Base-by-base conservation (phyloP, 2,888 invertebrate genomes). In the Philereme vetulata region DNA sequence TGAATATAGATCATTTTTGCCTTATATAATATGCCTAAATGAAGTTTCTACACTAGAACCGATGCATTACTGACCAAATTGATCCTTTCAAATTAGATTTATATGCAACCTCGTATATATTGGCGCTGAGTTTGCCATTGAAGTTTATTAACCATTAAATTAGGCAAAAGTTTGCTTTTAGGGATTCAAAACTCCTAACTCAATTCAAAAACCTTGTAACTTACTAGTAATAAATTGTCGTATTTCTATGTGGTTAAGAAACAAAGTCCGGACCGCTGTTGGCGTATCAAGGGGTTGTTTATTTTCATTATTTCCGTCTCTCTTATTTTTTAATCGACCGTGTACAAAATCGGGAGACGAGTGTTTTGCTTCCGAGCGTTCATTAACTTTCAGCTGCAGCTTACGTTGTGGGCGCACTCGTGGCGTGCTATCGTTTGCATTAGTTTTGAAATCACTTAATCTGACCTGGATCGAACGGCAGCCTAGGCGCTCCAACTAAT, bases 361-460 rank as follows among this genome's bases (percentile, higher is more conserved):
- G 67, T 75, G 72, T 80, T 80, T 76, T 75, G 72, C 72, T 69
- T 72, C 71, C 74, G 70, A 74, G 70, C 76, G 75, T 88, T 88
- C 84, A 86, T 88, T 88, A 88, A 85, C 80, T 84, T 82, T 77
- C 79, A 78, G 80, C 82, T 77, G 79, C 75, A 64, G 67, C 62
- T 58, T 73, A 72, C 71, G 76, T 70, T 76, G 73, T 75, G 75
- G 75, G 55, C 75, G 76, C 78, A 78, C 78, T 84, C 82, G 77
- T 80, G 78, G 82, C 80, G 76, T 84, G 81, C 81, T 83, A 81
- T 85, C 84, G 88, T 84, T 86, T 85, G 85, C 85, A 85, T 89
- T 90, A 88, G 85, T 89, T 88, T 86, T 82, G 84, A 89, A 89
- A 89, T 87, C 88, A 89, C 88, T 90, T 87, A 86, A 86, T 88